phyloP scores from a whole-genome alignment of 1,140 invertebrate species.

The Drosophila sechellia region DNA sequence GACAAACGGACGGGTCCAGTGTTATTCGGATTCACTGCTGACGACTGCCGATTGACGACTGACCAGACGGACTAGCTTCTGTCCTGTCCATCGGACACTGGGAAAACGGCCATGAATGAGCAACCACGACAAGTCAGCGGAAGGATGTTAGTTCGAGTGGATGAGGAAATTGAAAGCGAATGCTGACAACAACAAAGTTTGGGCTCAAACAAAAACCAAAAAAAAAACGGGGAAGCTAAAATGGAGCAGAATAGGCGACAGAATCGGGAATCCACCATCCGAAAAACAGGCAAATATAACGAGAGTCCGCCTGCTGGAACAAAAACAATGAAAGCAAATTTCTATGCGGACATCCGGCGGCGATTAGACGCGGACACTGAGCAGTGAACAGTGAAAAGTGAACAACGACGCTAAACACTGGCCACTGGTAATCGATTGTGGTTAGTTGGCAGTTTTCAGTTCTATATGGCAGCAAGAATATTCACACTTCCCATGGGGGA shows the following conservation, averaged over 20 bases:
- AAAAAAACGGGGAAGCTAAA: constrained; percentile 16
- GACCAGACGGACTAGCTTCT: constrained; percentile 20
- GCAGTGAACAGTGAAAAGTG: constrained; percentile 31
- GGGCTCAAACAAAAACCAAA: constrained; percentile 32
- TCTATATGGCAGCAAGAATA: neutral
- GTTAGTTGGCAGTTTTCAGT: neutral
- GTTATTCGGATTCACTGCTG: constrained; percentile 67
- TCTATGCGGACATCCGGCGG: constrained; percentile 67
- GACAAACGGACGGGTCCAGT: constrained; percentile 69
- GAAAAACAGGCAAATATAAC: constrained; percentile 37
- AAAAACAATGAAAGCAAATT: constrained; percentile 81
- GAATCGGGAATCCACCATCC: constrained; percentile 4
- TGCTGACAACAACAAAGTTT: constrained; percentile 77
- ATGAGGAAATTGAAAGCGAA: constrained; percentile 81
- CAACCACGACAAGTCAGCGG: constrained; percentile 71
- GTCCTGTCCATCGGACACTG: constrained; percentile 32
- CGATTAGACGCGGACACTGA: constrained; percentile 59
- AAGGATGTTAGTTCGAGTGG: constrained; percentile 80
- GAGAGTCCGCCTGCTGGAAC: constrained; percentile 36
- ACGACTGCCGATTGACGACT: constrained; percentile 56
- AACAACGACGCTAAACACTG: constrained; percentile 94
- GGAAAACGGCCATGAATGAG: constrained; percentile 46
- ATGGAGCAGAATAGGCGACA: constrained; percentile 46
- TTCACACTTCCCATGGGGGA: neutral
- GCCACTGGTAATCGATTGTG: constrained; percentile 88